These are phyloP conservation scores for Drosophila fulvimacula DNA, from an alignment of 2,888 invertebrate genomes.

Conservation along the genomic window DNA sequence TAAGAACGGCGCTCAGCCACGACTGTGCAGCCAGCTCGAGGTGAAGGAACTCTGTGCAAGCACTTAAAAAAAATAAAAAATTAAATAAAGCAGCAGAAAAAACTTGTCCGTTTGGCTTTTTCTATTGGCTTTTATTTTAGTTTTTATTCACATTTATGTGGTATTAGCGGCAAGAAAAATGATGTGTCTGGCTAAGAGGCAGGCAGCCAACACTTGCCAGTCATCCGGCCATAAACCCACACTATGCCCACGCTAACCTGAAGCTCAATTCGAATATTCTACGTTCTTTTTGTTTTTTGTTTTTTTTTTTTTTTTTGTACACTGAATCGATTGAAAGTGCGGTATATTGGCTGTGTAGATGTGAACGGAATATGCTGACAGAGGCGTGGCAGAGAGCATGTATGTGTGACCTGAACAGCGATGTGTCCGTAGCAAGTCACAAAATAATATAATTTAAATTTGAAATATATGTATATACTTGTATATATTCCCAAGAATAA, in stretches of 20 bases:
- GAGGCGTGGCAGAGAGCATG: no score
- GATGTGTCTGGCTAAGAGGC: slow-evolving; percentile 14
- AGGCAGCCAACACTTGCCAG: slow-evolving; percentile 1
- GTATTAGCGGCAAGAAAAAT: slow-evolving; percentile 69
- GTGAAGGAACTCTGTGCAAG: slow-evolving; percentile 70
- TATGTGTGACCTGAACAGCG: no score
- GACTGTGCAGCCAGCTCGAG: slow-evolving; percentile 41
- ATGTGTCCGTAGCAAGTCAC: no score
- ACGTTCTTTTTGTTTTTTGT: not conserved
- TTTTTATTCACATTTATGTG: slow-evolving; percentile 53
- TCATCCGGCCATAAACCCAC: not conserved
- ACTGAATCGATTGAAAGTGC: no score
- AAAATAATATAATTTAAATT: no score
- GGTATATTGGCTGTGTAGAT: no score
- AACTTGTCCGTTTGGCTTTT: not conserved
- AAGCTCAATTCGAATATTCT: not conserved
- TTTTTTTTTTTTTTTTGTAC: no score
- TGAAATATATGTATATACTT: no score
- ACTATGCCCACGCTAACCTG: not conserved
- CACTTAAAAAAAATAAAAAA: slow-evolving; percentile 31
- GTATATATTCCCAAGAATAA: no score
- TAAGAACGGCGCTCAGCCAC: slow-evolving; percentile 14
- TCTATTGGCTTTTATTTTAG: slow-evolving; percentile 4
- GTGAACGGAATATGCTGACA: no score
- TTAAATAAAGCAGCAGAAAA: not conserved